Evolutionary conservation across 2,888 invertebrate species (phyloP).

Genomic region (Drosophila mimica): DNA sequence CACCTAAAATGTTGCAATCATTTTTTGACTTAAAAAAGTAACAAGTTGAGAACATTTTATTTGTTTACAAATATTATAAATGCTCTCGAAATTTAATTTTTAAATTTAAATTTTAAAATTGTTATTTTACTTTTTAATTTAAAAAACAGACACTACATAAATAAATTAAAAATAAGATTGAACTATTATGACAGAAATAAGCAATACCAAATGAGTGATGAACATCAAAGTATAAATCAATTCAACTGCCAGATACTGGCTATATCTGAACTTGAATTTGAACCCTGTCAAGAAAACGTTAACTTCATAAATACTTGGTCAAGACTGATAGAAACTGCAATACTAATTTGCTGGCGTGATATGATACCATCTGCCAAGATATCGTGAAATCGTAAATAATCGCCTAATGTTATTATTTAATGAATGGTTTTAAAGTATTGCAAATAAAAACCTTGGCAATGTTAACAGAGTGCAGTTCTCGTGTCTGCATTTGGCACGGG

Average conservation of each 20-base stretch:
- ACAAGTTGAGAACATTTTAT: background rate
- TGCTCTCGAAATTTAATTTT: background rate
- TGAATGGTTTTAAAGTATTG: background rate
- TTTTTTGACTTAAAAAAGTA: background rate
- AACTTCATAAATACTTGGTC: background rate
- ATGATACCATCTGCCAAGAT: background rate
- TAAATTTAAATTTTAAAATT: no score
- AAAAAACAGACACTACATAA: background rate
- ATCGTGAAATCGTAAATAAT: background rate
- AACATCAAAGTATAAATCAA: background rate
- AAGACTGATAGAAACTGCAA: background rate
- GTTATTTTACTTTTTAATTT: background rate
- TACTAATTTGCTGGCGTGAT: background rate
- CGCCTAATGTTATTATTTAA: background rate
- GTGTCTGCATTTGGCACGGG: background rate
- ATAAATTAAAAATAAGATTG: background rate
- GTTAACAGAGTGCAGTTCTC: background rate
- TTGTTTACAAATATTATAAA: background rate
- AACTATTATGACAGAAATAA: background rate
- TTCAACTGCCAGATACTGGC: background rate
- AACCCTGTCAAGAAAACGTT: background rate
- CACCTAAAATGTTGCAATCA: background rate
- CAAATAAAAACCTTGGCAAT: background rate
- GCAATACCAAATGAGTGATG: background rate
- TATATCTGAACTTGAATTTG: background rate